A percentile compares a stretch with the other conserved stretches of the same genome.
phyloP scores from a whole-genome alignment of 1,140 invertebrate genomes.

The Telenomus remus region DNA sequence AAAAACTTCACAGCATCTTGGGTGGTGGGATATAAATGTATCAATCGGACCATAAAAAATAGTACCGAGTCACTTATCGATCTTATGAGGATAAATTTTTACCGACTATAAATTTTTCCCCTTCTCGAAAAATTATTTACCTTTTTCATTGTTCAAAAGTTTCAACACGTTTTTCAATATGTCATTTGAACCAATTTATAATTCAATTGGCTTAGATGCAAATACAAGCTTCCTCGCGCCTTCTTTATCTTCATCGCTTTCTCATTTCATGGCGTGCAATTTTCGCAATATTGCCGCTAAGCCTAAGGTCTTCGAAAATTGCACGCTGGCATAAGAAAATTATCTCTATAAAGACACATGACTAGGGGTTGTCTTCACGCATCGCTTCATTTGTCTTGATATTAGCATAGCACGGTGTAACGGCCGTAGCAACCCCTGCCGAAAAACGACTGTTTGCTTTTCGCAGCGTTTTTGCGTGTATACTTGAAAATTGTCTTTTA shows the following conservation, averaged over 20 bases:
- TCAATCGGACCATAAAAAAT: conserved; percentile 34
- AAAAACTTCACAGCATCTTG: conserved; percentile 72
- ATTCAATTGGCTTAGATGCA: too few species aligned
- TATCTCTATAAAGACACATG: conserved; percentile 73
- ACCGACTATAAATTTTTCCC: not conserved
- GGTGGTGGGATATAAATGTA: conserved; percentile 54
- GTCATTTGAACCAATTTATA: too few species aligned
- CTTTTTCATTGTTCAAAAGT: too few species aligned
- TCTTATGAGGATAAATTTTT: not conserved
- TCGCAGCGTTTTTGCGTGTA: conserved; percentile 11
- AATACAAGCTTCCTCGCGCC: too few species aligned
- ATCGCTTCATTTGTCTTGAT: conserved; percentile 74
- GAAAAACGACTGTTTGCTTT: conserved; percentile 9
- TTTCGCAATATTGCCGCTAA: conserved; percentile 6
- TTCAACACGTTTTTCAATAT: too few species aligned
- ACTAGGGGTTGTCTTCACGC: conserved; percentile 55
- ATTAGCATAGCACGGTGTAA: conserved; percentile 65
- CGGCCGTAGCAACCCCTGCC: conserved; percentile 24
- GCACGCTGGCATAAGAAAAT: conserved; percentile 55
- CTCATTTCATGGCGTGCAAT: not conserved
- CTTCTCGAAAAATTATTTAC: too few species aligned
- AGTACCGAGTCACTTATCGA: conserved; percentile 31
- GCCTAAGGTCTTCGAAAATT: conserved; percentile 59
- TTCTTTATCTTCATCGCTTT: too few species aligned
- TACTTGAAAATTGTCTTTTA: conserved; percentile 15